A percentile compares a stretch with the other conserved stretches of the same genome.
Evolutionary conservation across 2,888 invertebrate species (phyloP).

Genomic region (Hetaerina titia): DNA sequence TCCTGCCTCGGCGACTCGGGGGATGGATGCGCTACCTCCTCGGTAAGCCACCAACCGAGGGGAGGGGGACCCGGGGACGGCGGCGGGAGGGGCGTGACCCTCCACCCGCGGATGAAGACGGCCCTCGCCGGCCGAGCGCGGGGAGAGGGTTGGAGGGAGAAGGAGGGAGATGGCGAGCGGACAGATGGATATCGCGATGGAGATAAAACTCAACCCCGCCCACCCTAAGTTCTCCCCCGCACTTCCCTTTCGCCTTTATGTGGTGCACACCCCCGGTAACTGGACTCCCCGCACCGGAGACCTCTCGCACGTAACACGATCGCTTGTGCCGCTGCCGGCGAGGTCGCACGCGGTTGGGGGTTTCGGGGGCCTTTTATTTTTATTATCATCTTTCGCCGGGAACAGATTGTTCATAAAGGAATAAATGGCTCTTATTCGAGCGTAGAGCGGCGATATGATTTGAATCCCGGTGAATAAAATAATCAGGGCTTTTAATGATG

Average conservation of each 20-base stretch:
- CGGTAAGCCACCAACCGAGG: background rate
- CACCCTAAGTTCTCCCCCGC: background rate
- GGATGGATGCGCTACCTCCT: background rate
- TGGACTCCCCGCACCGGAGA: background rate
- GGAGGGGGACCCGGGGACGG: background rate
- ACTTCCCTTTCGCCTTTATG: background rate
- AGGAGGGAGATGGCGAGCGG: background rate
- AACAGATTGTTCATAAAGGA: background rate
- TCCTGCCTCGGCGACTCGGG: background rate
- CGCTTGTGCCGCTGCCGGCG: background rate
- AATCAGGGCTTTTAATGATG: too few relatives aligned
- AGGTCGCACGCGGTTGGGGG: background rate
- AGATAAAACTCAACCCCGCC: background rate
- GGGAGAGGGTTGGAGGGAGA: background rate
- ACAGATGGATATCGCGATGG: constrained; percentile 45
- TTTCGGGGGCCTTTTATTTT: background rate
- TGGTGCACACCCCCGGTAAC: background rate
- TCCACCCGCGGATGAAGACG: background rate
- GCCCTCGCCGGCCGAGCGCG: background rate
- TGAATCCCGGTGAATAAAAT: background rate
- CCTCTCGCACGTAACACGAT: background rate
- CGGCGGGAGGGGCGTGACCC: background rate
- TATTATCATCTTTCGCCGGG: background rate
- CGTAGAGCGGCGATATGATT: background rate
- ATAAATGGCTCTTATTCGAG: background rate